Evolutionary conservation across 2,797 vertebrate species (phyloP).

Genomic region (Pterois miles): DNA sequence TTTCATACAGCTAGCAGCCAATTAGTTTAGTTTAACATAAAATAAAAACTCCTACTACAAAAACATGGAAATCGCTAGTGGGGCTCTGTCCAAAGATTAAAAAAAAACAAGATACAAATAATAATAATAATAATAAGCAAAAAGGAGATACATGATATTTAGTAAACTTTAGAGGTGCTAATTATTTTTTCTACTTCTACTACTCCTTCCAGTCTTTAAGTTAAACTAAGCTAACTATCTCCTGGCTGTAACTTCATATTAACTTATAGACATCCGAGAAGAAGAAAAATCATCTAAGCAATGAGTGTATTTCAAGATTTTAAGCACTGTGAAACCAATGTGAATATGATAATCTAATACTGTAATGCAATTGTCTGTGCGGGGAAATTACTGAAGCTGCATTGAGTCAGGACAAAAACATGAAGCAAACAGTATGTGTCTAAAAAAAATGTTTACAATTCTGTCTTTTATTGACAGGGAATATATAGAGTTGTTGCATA

Average conservation of each 20-base stretch:
- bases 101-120: too few relatives aligned
- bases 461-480: constrained; percentile 15
- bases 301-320: background rate
- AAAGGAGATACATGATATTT: too few relatives aligned
- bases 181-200: background rate
- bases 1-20: background rate
- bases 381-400: background rate
- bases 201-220: background rate
- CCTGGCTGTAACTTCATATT: background rate
- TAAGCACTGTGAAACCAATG: too few relatives aligned
- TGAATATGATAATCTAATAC: background rate
- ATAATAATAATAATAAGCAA: too few relatives aligned
- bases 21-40: background rate
- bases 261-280: background rate
- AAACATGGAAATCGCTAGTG: background rate
- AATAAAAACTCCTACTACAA: background rate
- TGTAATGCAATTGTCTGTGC: background rate
- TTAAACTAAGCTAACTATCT: background rate
- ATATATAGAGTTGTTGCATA: constrained; percentile 1
- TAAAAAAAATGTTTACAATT: background rate
- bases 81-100: background rate
- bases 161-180: too few relatives aligned
- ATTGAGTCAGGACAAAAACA: background rate
- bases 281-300: background rate
- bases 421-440: background rate